A percentile compares a stretch with the other conserved stretches of the same genome.
These are phyloP conservation scores for Arizona elegans DNA, from an alignment of 2,113 vertebrate species.

Conservation along the genomic window DNA sequence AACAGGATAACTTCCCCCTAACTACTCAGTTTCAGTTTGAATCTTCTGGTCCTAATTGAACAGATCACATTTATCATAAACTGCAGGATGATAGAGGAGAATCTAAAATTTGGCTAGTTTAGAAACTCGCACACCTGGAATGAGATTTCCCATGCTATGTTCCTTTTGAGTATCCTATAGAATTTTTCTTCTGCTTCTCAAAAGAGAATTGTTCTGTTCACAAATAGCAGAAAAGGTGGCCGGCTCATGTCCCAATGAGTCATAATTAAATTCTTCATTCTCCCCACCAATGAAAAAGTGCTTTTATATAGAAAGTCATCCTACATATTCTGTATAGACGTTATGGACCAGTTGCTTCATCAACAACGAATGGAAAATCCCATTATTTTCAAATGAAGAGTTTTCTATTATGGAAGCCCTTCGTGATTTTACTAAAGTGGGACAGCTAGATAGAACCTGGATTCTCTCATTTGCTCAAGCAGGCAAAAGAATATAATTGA, in stretches of 20 bases:
- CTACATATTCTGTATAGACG: neutral
- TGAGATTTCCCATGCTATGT: neutral
- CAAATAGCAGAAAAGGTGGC: neutral
- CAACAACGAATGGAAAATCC: neutral
- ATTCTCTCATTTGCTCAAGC: neutral
- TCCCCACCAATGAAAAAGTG: neutral
- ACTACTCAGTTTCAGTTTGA: neutral
- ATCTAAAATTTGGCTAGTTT: neutral
- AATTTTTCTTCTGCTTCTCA: neutral
- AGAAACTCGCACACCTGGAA: neutral
- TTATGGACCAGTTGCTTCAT: neutral
- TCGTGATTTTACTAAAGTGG: neutral
- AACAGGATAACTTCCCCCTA: neutral
- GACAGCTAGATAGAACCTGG: neutral
- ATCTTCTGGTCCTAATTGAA: neutral
- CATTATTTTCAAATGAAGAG: neutral
- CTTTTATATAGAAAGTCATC: neutral
- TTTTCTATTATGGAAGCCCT: neutral
- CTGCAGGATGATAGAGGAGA: neutral
- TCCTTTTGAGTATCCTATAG: neutral
- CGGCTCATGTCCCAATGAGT: neutral
- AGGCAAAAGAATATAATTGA: neutral
- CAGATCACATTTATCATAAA: neutral
- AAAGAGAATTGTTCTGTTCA: neutral
- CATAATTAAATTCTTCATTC: neutral